Conservation (phyloP, 2,113 vertebrate genomes). For the Cinclus mexicanus region DNA sequence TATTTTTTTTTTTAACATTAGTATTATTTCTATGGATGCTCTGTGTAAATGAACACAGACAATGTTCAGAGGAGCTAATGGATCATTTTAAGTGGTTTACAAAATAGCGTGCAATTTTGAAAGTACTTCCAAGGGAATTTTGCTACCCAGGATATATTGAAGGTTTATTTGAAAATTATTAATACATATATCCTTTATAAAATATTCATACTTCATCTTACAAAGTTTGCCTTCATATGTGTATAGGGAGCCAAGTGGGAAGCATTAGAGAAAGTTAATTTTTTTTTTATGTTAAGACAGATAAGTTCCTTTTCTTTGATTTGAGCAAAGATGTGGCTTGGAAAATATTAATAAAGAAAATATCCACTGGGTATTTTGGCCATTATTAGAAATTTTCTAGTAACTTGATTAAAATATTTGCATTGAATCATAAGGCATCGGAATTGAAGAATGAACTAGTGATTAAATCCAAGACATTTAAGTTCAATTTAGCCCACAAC, state of each 20-base stretch:
- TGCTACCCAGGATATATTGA: background rate
- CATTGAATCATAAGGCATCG: background rate
- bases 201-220: background rate
- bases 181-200: background rate
- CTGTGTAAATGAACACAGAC: background rate
- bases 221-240: background rate
- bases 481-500: background rate
- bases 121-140: background rate
- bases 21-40: background rate
- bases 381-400: background rate
- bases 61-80: background rate
- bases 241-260: background rate
- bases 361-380: background rate
- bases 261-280: background rate
- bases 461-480: background rate
- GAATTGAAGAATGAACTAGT: background rate
- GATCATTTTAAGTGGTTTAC: background rate
- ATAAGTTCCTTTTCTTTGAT: background rate
- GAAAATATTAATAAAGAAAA: background rate
- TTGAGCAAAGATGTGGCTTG: background rate
- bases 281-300: background rate
- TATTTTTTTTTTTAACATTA: background rate
- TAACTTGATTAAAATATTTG: background rate
- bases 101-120: background rate
- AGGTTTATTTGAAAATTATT: background rate